Base-by-base conservation (phyloP, 2,113 vertebrate species). In the Osmerus mordax region DNA sequence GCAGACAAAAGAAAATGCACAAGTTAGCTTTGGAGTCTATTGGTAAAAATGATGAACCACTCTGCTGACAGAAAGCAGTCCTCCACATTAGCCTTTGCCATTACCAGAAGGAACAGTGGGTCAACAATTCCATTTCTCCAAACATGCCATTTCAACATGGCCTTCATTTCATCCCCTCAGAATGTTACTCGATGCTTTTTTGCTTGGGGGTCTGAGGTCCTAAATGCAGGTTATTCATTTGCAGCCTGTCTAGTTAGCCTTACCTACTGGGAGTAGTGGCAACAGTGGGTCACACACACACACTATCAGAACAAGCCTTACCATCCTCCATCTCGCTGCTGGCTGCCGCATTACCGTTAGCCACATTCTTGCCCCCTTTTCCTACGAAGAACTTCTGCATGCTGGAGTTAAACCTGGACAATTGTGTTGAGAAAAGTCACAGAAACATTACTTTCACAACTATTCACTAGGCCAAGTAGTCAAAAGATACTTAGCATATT, bases 221-320 rank as follows among this genome's bases (percentile, higher is more conserved):
- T 36, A 36, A 36, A 36, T 7, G 32, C 32, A 36, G 32, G 32
- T 36, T 36, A 4, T 61, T 21, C 47, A 41, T 16, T 21, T n/a
- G 36, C 67, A 56, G 90, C 95, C 95, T 96, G 97, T 96, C 96
- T 97, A 95, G 92, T 97, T 95, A 98, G 92, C 95, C 95, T 98
- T 95, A 98, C 97, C 96, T 98, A 83, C 67, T 71, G 88, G 76
- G 25, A 97, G 88, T 69, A 97, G 92, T 75, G 96, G 95, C 83
- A 93, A 79, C 72, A 94, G 94, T 64, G 94, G 94, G 83, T 98
- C 79, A 97, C 96, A 86, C 94, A 89, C 87, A 90, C 83, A 86
- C 83, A 95, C 84, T 80, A 92, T 89, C 89, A 92, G 91, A 94
- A 94, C 36, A 91, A 89, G 89, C 88, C 95, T 98, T 98, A 99